Evolutionary conservation across 2,888 invertebrate species (phyloP).

Genomic region (Lomographa bimaculata): DNA sequence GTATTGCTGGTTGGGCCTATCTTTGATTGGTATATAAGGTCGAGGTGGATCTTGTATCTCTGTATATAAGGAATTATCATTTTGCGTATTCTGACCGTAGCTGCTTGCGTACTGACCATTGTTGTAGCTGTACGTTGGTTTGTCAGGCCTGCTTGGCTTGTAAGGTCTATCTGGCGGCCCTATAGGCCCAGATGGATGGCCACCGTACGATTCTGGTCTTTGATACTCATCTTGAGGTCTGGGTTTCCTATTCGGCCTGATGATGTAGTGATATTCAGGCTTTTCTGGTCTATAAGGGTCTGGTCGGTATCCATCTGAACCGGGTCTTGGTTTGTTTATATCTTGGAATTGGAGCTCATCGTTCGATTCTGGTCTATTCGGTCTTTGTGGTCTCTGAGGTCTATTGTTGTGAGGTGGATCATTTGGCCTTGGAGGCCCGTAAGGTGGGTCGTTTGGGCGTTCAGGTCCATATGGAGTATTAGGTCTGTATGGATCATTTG

Average conservation of each 20-base stretch:
- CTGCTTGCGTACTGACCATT: conserved; percentile 63
- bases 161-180: conserved; percentile 48
- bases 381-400: conserved; percentile 17
- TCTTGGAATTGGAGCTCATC: conserved; percentile 62
- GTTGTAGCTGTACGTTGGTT: conserved; percentile 48
- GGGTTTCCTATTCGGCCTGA: conserved; percentile 65
- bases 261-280: conserved; percentile 63
- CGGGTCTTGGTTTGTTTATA: conserved; percentile 35
- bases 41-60: conserved; percentile 71
- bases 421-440: conserved; percentile 36
- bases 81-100: conserved; percentile 52
- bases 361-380: conserved; percentile 22
- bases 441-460: conserved; percentile 35
- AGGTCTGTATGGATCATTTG: conserved; percentile 10
- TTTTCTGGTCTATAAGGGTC: conserved; percentile 51
- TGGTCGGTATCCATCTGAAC: conserved; percentile 10
- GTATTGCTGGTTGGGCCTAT: conserved; percentile 28
- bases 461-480: conserved; percentile 1
- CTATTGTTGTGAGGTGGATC: conserved; percentile 15
- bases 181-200: conserved; percentile 38
- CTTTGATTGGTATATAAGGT: conserved; percentile 54
- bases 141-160: conserved; percentile 43
- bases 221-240: conserved; percentile 31
- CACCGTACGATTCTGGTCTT: conserved; percentile 28
- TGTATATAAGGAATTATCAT: conserved; percentile 64